A percentile compares a stretch with the other conserved stretches of the same genome.
These are phyloP conservation scores for Dichetophora obliterata DNA, from an alignment of 2,888 invertebrate genomes.

Conservation along the genomic window DNA sequence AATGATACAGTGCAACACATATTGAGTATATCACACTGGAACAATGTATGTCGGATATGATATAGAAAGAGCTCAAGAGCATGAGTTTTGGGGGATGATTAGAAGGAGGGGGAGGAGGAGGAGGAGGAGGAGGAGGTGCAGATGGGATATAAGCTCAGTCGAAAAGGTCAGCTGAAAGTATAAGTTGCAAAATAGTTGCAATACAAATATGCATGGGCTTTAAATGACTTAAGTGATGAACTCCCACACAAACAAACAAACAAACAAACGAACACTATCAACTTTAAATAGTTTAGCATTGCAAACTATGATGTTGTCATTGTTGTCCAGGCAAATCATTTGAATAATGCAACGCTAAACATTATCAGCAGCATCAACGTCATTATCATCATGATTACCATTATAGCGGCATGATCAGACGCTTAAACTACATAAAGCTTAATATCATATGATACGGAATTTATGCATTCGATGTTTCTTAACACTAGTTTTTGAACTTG, in stretches of 20 bases:
- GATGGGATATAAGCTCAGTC: neutral
- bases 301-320: slow-evolving; percentile 12
- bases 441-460: too few relatives aligned
- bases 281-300: slow-evolving; percentile 22
- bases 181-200: slow-evolving; percentile 4
- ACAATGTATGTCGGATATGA: neutral
- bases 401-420: too few relatives aligned
- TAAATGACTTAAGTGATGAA: slow-evolving; percentile 31
- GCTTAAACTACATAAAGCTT: too few relatives aligned
- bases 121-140: neutral
- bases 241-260: slow-evolving; percentile 11
- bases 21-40: neutral
- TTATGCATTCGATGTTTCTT: too few relatives aligned
- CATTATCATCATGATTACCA: neutral
- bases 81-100: too few relatives aligned
- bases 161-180: slow-evolving; percentile 32
- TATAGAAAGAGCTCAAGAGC: slow-evolving; percentile 3
- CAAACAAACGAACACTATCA: slow-evolving; percentile 6
- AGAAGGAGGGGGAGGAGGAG: too few relatives aligned
- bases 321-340: slow-evolving; percentile 10
- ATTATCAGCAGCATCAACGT: neutral
- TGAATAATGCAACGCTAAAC: neutral
- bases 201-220: slow-evolving; percentile 6
- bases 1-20: slow-evolving; percentile 29
- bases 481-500: too few relatives aligned